Evolutionary conservation across 1,140 invertebrate genomes (phyloP).

Genomic region (Triops cancriformis): DNA sequence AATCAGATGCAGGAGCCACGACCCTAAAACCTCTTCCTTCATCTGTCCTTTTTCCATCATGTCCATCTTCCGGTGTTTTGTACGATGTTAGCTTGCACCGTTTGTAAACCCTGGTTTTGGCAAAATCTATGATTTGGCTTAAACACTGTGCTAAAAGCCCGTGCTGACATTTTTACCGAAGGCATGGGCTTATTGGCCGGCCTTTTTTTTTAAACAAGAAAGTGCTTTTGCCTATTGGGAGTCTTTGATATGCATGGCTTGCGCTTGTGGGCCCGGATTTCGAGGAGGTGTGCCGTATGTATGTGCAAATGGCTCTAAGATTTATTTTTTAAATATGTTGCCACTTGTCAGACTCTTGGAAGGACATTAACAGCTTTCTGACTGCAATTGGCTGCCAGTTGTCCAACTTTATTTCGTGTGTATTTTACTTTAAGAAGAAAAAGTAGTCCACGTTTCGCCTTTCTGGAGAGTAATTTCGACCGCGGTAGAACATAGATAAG

Average conservation of each 20-base stretch:
- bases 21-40: neutral
- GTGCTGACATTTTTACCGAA: too few relatives aligned
- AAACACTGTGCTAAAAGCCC: too few relatives aligned
- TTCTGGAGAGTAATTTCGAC: neutral
- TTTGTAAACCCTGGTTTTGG: too few relatives aligned
- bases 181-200: too few relatives aligned
- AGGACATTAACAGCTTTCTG: neutral
- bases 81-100: too few relatives aligned
- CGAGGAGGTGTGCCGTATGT: neutral
- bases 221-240: neutral
- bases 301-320: neutral
- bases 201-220: neutral
- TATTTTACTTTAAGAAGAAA: neutral
- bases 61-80: too few relatives aligned
- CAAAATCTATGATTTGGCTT: too few relatives aligned
- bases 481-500: neutral
- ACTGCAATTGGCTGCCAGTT: neutral
- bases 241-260: conserved; percentile 5
- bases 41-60: too few relatives aligned
- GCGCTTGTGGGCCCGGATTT: neutral
- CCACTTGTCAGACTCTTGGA: neutral
- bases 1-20: neutral
- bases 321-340: neutral
- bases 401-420: neutral
- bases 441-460: neutral